phyloP scores from a whole-genome alignment of 2,113 vertebrate genomes.

The Eudyptes chrysolophus region DNA sequence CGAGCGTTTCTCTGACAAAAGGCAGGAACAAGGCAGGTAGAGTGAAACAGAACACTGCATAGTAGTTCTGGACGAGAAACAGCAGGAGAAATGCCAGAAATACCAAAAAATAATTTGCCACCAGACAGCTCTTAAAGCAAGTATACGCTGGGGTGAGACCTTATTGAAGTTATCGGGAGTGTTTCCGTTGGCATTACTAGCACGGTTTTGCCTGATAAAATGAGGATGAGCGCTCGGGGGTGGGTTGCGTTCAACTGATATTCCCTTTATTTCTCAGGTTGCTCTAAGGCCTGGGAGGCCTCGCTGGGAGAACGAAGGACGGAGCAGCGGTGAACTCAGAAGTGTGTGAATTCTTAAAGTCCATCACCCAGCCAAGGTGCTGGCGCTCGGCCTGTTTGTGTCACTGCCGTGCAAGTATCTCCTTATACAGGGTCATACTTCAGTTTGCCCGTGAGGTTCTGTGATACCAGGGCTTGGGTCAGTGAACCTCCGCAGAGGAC shows the following conservation, averaged over 20 bases:
- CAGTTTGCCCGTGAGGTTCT: neutral
- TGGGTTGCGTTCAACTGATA: neutral
- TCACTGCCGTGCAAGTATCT: neutral
- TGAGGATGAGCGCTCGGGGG: neutral
- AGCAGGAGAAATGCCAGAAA: neutral
- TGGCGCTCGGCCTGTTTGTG: neutral
- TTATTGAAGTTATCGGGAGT: neutral
- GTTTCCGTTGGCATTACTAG: neutral
- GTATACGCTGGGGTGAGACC: neutral
- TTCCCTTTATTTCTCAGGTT: neutral
- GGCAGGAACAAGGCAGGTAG: neutral
- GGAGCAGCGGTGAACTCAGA: neutral
- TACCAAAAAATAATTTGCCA: neutral
- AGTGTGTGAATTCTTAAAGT: neutral
- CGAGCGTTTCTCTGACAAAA: neutral
- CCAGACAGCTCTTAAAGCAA: neutral
- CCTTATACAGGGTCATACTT: too few species aligned
- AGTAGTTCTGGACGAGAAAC: neutral
- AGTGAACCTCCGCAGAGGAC: neutral
- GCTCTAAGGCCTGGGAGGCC: too few species aligned
- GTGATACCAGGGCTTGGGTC: neutral
- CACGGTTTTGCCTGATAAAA: neutral
- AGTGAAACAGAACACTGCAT: neutral
- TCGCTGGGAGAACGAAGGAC: fast-evolving
- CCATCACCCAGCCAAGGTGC: neutral